Evolutionary conservation across 2,888 invertebrate species (phyloP).

Genomic region (Athrips mouffetella): DNA sequence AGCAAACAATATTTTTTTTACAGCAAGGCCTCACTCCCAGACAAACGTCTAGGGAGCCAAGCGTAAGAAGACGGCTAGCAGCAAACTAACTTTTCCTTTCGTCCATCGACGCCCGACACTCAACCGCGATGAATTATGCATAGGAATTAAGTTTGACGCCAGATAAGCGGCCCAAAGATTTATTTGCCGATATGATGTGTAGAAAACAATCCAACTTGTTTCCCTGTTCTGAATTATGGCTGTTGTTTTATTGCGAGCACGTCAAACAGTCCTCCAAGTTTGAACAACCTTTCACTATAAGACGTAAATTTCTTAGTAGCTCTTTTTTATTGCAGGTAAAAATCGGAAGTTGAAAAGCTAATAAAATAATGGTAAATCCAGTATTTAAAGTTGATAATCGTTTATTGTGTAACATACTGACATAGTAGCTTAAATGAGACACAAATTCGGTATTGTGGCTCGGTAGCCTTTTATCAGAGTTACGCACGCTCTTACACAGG

Average conservation of each 20-base stretch:
- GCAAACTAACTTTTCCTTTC: not conserved
- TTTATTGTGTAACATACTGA: too few relatives aligned
- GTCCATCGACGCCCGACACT: slow-evolving; percentile 15
- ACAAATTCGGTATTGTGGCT: slow-evolving; percentile 55
- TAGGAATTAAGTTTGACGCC: slow-evolving; percentile 75
- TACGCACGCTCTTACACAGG: slow-evolving; percentile 72
- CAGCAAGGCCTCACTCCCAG: too few relatives aligned
- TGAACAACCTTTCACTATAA: slow-evolving; percentile 21
- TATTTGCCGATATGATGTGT: slow-evolving; percentile 75
- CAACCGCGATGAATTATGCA: slow-evolving; percentile 71
- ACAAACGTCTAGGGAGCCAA: not conserved
- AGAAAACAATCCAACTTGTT: slow-evolving; percentile 76
- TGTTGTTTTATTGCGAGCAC: slow-evolving; percentile 69
- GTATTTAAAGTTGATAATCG: too few relatives aligned
- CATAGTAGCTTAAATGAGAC: slow-evolving; percentile 43
- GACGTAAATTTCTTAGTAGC: not conserved
- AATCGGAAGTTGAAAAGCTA: not conserved
- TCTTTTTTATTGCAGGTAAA: not conserved
- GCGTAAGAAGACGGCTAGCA: not conserved
- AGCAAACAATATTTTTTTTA: too few relatives aligned
- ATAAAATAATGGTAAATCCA: too few relatives aligned
- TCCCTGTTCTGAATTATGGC: slow-evolving; percentile 69
- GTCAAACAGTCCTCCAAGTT: slow-evolving; percentile 50
- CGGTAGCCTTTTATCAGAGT: slow-evolving; percentile 70
- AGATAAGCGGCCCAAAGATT: slow-evolving; percentile 75